Base-by-base conservation (phyloP, 2,113 vertebrate species). In the Sylvia atricapilla region DNA sequence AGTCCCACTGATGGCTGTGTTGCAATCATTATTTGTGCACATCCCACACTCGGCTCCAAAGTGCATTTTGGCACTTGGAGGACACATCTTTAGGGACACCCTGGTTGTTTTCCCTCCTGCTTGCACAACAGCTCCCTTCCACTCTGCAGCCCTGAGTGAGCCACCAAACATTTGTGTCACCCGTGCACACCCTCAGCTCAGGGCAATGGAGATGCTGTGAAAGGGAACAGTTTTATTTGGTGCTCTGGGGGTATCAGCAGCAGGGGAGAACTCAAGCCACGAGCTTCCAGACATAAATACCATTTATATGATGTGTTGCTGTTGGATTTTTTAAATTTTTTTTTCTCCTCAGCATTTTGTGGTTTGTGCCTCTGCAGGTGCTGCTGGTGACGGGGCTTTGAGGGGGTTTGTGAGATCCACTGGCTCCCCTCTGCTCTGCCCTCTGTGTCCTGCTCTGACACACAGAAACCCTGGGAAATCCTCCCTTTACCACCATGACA, bases 231-330 rank as follows among this genome's bases (percentile, higher is more conserved):
- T 20, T 74, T 46, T 6, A 28, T 75, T 50, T n/a, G 28, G 17
- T 28, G 43, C 43, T 46, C 55, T 44, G 44, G n/a, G n/a, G 59
- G 16, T 28, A 8, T 6, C 31, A 19, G n/a, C 0, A 2, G 58
- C 1, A 4, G 6, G 25, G 60, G 11, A 43, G 62, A 72, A 4
- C 27, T 72, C 67, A n/a, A 49, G 64, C 31, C 11, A 2, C 0
- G 0, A 49, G 27, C 15, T 13, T 72, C 44, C 64, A 63, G 64
- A n/a, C 49, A 24, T 11, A 35, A 58, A 13, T 28, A 15, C 30
- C 44, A n/a, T 31, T 84, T 17, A 6, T 20, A 7, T 2, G 2
- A 52, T 16, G 68, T 1, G 0, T 8, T 68, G 25, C 35, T 74
- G 20, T 9, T 9, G 17, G 28, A 4, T 43, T 39, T 50, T 58